Base-by-base conservation (phyloP, 2,797 vertebrate species). In the Acropternis orthonyx region DNA sequence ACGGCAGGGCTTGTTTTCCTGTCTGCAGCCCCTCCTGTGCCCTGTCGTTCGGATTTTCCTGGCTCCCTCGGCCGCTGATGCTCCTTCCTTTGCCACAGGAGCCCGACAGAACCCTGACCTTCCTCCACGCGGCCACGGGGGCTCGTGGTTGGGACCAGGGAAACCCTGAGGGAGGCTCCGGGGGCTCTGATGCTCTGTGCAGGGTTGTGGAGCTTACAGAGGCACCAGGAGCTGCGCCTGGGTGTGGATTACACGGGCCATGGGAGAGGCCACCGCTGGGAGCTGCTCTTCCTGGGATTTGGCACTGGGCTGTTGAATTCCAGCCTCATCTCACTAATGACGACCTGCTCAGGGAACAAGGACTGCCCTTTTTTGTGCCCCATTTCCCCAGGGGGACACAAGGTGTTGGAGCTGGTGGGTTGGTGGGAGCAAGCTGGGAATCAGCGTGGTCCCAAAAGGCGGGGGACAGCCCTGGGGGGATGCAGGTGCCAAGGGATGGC, bases 21-120 rank as follows among this genome's bases (percentile, higher is more conserved):
- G 41, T 41, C 36, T 4, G 76, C 92, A 46, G 66, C 80, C 28
- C 34, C 81, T 68, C 74, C 71, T 1, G 62, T 51, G 55, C 6
- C 3, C 55, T n/a, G 59, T 10, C 30, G 3, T 2, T 28, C 7
- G 36, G 63, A 8, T 65, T 48, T 55, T 43, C 1, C 3, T 17
- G 6, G 73, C 51, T 43, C 36, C 43, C 59, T 15, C 30, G 5
- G 26, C 49, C 0, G 27, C 18, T 51, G 62, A 12, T 6, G 20
- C 2, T 6, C 17, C 27, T 36, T 28, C 46, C n/a, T 39, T 36
- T 0, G 0, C 51, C 0, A 0, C 37, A 15, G 51, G 46, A 80
- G 43, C 43, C 4, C 4, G 23, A 63, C 28, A 37, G 19, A 56
- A 7, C 32, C 12, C 81, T 30, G 34, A 30, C 14, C 14, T 41